Evolutionary conservation across 37 sponge, comb jelly and placozoan genomes (phyloP).

Genomic region (Corticium candelabrum): DNA sequence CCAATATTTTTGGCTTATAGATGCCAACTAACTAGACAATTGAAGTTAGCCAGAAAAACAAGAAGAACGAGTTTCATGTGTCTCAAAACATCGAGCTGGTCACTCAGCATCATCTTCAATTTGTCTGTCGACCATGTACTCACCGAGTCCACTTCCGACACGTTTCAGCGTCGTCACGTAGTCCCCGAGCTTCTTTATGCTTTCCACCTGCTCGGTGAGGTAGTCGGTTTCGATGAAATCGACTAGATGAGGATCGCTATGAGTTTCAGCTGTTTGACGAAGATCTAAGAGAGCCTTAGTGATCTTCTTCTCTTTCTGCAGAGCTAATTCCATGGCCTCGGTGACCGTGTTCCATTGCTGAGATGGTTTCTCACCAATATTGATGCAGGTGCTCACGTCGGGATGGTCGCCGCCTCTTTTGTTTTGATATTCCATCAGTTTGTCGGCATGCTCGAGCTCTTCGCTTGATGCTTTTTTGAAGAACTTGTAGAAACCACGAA

Average conservation of each 20-base stretch:
- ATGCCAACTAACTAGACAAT: too few species aligned
- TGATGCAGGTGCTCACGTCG: conserved; percentile 5
- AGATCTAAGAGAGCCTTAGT: conserved; percentile 32
- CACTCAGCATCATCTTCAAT: too few species aligned
- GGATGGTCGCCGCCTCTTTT: conserved; percentile 42
- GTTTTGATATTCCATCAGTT: conserved; percentile 41
- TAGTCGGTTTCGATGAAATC: conserved; percentile 37
- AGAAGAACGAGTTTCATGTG: too few species aligned
- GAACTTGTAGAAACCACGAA: conserved; percentile 29
- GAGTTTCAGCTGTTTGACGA: conserved; percentile 17
- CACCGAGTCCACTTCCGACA: conserved; percentile 36
- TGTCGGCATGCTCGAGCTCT: conserved; percentile 34
- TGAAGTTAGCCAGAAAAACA: too few species aligned
- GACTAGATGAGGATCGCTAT: conserved; percentile 17
- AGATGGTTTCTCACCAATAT: conserved; percentile 18
- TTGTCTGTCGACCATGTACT: too few species aligned
- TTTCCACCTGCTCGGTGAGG: conserved; percentile 42
- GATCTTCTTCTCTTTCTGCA: conserved; percentile 28
- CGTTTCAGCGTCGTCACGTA: conserved; percentile 39
- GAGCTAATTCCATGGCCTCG: conserved; percentile 45
- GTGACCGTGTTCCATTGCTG: conserved; percentile 31
- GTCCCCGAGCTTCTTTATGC: conserved; percentile 47
- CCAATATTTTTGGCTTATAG: too few species aligned
- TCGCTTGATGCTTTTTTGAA: conserved; percentile 22
- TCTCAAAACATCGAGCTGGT: too few species aligned